Base-by-base conservation (phyloP, 2,113 vertebrate genomes). In the Pleuronectes platessa region DNA sequence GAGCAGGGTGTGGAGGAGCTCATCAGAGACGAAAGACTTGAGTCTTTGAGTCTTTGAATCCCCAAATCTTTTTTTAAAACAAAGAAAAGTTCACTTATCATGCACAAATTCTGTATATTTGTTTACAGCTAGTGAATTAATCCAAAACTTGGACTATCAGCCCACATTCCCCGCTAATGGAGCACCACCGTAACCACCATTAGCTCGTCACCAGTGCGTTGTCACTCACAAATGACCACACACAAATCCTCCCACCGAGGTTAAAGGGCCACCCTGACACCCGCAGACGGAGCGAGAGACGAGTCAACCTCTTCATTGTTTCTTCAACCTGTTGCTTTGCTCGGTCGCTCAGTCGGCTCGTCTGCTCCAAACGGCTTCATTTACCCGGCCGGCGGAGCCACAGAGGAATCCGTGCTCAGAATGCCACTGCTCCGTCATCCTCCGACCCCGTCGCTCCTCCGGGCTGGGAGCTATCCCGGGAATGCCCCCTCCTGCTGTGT, bases 261-360 rank as follows among this genome's bases (percentile, higher is more conserved):
- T 81, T 59, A 83, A 74, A 68, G 4, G 15, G 47, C 9, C 67
- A 66, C 21, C 5, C 37, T 13, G 27, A 42, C 67, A 53, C 67
- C 69, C 55, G 67, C 74, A 60, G 68, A 75, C 61, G 55, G 74
- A 53, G 27, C 55, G 70, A 49, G 70, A 49, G 23, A 51, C 61
- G 7, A 18, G 67, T 58, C 26, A 55, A 37, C 45, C 54, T 71
- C 61, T 31, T 31, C 14, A 66, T 76, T 86, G 84, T 89, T 88
- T 87, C 62, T 68, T 79, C 79, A 90, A 79, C 82, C 81, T 84
- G 86, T 88, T 88, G 76, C 80, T 92, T 84, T 71, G 72, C 71
- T 75, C 71, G 2, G 40, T 79, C 76, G 81, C 67, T 80, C 86
- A 56, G 54, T 11, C 64, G 2, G 14, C 27, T 42, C 2, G 11